Base-by-base conservation (phyloP, 2,888 invertebrate genomes). In the Odontocerum albicorne region DNA sequence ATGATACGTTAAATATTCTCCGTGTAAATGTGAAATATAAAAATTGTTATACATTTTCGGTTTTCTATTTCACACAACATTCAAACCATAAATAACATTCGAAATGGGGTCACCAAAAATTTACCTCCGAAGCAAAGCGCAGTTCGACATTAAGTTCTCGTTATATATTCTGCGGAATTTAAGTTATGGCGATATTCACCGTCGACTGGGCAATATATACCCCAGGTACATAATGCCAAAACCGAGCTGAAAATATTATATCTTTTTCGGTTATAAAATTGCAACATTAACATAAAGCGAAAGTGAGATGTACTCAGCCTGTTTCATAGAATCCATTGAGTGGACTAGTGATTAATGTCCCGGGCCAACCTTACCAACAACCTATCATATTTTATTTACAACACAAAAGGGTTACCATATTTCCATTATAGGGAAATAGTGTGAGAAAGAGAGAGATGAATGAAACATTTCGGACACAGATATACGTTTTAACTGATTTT, bases 371-470 rank as follows among this genome's bases (percentile, higher is more conserved):
- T 42, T 21, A 13, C 21, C 40, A 16, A 33, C 42, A 12, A 13
- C 40, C 45, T 46, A 53, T 53, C 53, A 53, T 53, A 53, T 53
- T 47, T 53, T 53, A 53, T 53, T 53, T 40, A 53, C 53, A 32
- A 15, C 47, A 53, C 47, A 53, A 53, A n/a, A 53, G 47, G 45
- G 53, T 42, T 47, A 20, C 36, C 31, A 36, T 46, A 33, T 38
- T 38, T 22, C 39, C n/a, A n/a, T n/a, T n/a, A n/a, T n/a, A n/a
- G n/a, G n/a, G n/a, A n/a, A n/a, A n/a, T n/a, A n/a, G n/a, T n/a
- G n/a, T n/a, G n/a, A n/a, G n/a, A n/a, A n/a, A n/a, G n/a, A n/a
- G n/a, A n/a, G n/a, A n/a, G n/a, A n/a, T n/a, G n/a, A n/a, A n/a
- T n/a, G n/a, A n/a, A n/a, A n/a, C n/a, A n/a, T n/a, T n/a, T n/a